Conservation (phyloP, 2,797 vertebrate species). For the Epinephelus awoara region DNA sequence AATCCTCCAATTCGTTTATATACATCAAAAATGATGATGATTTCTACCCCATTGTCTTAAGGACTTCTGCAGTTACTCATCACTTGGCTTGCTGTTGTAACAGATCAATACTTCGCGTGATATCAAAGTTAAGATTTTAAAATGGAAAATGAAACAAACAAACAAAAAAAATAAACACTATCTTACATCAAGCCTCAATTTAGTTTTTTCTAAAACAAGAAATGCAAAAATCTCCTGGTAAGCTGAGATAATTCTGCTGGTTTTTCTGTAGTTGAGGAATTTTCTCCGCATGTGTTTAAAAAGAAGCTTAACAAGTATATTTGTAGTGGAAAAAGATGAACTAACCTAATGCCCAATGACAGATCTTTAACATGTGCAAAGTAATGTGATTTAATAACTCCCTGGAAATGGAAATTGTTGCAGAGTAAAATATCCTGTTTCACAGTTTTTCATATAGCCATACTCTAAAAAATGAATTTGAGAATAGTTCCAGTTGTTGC, state of each 20-base stretch:
- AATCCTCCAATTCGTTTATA: background rate
- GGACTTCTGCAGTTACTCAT: background rate
- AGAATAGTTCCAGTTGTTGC: conserved; percentile 43
- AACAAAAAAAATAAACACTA: background rate
- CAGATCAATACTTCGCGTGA: too few relatives aligned
- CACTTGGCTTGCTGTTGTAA: background rate
- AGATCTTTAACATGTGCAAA: background rate
- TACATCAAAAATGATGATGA: background rate
- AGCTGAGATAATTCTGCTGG: background rate
- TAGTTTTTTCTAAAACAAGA: background rate
- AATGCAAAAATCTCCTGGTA: background rate
- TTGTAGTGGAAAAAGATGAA: background rate
- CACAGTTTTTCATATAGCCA: conserved; percentile 45
- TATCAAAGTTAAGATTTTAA: background rate
- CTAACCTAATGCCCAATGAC: background rate
- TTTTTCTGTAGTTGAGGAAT: background rate
- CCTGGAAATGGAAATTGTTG: background rate
- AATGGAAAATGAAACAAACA: background rate
- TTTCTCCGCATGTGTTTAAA: background rate
- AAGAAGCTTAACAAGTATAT: conserved; percentile 11
- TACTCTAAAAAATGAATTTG: conserved; percentile 3
- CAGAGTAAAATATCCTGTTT: conserved; percentile 30
- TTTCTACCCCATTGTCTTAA: background rate
- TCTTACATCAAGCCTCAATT: background rate
- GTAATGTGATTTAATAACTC: background rate